These are phyloP conservation scores for Mesitornis unicolor DNA, from an alignment of 2,113 vertebrate genomes.

Conservation along the genomic window DNA sequence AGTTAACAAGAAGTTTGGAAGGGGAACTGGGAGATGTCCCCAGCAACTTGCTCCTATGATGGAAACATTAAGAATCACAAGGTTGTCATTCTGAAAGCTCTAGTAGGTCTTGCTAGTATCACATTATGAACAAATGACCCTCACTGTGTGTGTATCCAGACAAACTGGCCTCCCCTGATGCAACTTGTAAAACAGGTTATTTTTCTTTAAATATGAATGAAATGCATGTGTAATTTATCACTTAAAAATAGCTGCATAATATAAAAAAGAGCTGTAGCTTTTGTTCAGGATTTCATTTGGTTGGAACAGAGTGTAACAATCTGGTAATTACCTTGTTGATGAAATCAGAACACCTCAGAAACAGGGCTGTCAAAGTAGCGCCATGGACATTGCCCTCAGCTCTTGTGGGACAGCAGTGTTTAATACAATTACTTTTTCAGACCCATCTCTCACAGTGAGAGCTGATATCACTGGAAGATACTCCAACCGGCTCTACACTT, in stretches of 20 bases:
- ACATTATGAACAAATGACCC: not conserved
- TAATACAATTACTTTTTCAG: slow-evolving; percentile 66
- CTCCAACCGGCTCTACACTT: slow-evolving; percentile 87
- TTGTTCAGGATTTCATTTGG: not conserved
- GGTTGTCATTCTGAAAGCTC: not conserved
- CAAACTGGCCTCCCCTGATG: not conserved
- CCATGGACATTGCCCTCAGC: fast-evolving
- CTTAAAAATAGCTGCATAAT: not conserved
- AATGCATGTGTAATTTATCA: not conserved
- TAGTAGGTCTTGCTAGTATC: not conserved
- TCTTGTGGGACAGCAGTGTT: not conserved
- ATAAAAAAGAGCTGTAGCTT: not conserved
- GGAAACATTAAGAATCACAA: not conserved
- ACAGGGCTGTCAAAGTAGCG: not conserved
- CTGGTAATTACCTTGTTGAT: not conserved
- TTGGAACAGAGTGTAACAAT: not conserved
- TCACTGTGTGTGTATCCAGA: no score
- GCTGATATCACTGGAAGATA: slow-evolving; percentile 89
- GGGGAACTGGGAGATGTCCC: not conserved
- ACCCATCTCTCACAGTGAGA: slow-evolving; percentile 91
- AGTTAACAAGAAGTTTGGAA: not conserved
- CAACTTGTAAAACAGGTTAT: not conserved
- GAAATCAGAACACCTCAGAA: not conserved
- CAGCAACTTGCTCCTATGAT: not conserved
- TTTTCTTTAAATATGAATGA: not conserved